phyloP scores from a whole-genome alignment of 2,888 invertebrate species.

The Sphinx pinastri region DNA sequence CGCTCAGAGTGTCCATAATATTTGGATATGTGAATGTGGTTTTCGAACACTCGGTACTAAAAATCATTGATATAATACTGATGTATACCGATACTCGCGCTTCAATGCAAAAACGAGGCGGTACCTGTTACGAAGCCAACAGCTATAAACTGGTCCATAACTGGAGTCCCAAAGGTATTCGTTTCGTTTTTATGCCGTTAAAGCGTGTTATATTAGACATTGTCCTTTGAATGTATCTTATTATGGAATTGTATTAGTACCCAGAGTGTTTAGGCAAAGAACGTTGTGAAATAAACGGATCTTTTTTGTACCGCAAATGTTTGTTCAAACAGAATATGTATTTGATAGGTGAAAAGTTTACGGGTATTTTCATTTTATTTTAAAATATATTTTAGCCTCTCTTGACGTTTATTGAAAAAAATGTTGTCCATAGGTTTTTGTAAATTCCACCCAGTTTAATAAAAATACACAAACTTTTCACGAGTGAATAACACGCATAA shows the following conservation, averaged over 20 bases:
- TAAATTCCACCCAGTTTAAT: background rate
- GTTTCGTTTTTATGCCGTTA: conserved; percentile 37
- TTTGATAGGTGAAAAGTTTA: no score
- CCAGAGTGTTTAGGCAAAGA: background rate
- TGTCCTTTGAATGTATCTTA: conserved; percentile 21
- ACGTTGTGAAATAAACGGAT: background rate
- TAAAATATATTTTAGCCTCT: background rate
- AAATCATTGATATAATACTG: conserved; percentile 26
- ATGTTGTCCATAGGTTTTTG: no score
- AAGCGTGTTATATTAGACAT: conserved; percentile 16
- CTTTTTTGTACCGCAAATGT: background rate
- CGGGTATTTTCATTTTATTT: background rate
- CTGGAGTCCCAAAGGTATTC: conserved; percentile 46
- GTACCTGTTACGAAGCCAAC: conserved; percentile 47
- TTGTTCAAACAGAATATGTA: no score
- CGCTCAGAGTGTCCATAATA: background rate
- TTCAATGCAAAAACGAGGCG: conserved; percentile 50
- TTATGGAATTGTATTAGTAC: conserved; percentile 10
- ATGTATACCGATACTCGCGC: conserved; percentile 8
- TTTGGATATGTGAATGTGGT: background rate
- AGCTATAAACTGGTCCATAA: conserved; percentile 52
- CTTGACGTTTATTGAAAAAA: no score
- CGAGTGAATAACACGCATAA: background rate
- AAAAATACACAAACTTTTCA: background rate
- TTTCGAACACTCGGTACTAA: background rate